Evolutionary conservation across 2,888 invertebrate genomes (phyloP).

Genomic region (Ariolimax columbianus): DNA sequence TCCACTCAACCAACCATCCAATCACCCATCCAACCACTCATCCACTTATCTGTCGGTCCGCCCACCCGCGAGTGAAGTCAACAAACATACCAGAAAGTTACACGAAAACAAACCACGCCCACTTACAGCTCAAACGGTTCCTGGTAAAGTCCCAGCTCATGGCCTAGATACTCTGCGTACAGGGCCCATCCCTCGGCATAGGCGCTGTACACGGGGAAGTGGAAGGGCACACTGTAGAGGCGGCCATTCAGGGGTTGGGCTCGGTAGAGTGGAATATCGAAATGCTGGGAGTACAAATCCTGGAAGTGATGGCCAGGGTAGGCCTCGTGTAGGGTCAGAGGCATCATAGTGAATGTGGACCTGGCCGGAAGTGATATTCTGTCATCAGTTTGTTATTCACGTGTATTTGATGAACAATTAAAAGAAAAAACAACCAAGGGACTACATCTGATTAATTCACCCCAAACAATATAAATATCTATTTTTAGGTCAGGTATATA

Average conservation of each 20-base stretch:
- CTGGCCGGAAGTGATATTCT: too few species aligned
- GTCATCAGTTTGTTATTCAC: too few species aligned
- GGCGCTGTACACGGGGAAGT: conserved; percentile 59
- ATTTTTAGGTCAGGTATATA: too few species aligned
- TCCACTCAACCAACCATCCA: too few species aligned
- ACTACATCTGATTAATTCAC: too few species aligned
- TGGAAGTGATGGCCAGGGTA: conserved; percentile 79
- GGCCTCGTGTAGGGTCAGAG: conserved; percentile 78
- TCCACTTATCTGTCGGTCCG: too few species aligned
- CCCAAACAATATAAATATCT: too few species aligned
- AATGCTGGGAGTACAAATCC: conserved; percentile 60
- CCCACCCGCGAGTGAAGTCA: too few species aligned
- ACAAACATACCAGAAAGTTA: too few species aligned
- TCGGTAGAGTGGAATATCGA: conserved; percentile 55
- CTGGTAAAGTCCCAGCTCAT: conserved; percentile 77
- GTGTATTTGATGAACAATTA: too few species aligned
- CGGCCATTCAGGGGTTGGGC: conserved; percentile 55
- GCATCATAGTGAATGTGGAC: conserved; percentile 77
- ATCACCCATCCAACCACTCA: too few species aligned
- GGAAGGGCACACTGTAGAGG: conserved; percentile 58
- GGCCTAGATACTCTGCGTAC: conserved; percentile 77
- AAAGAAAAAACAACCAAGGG: too few species aligned
- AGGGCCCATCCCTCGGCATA: conserved; percentile 79
- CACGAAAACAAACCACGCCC: neutral
- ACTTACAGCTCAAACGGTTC: conserved; percentile 73